Evolutionary conservation across 1,140 invertebrate species (phyloP), one percentile per base, ranked within the genome.

Genomic region (Acromyrmex heyeri): DNA sequence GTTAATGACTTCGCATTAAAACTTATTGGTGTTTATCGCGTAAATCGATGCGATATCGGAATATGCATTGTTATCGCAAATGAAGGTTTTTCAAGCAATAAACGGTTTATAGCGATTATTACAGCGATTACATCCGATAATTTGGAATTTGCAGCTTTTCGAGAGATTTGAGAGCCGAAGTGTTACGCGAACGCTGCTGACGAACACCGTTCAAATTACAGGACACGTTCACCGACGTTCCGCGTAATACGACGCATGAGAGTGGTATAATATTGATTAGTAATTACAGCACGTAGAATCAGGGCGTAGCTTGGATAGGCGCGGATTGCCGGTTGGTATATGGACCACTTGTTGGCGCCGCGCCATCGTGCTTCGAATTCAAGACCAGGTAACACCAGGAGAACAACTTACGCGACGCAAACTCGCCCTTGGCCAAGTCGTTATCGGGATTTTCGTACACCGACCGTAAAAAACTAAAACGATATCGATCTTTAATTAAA

Each of bases 231-330:
- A 6, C 67, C 86, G 81, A 81, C 77, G 70, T 91, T 91, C 65
- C 21, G n/a, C 67, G 55, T 73, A 87, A 86, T 69, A 77, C 62
- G 88, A 90, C 78, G 83, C 65, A 78, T 73, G 76, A 73, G 83
- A 91, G 86, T 88, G 85, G 69, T 65, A 77, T 90, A 86, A 89
- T 93, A 94, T 93, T 93, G 93, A 94, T 95, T 94, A 93, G 93
- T 93, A 94, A 95, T 95, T 95, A 94, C 92, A 86, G 91, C 92
- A 94, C 94, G 94, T 94, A 93, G 92, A 86, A 92, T 93, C 91
- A 90, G 90, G 83, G 90, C 87, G 86, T 85, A 87, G 86, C 70
- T 70, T 62, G 78, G 87, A 79, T 91, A 93, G 91, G 90, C 92
- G 90, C 85, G 83, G 86, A 93, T 89, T 87, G 85, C 86, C 77